A percentile compares a stretch with the other conserved stretches of the same genome.
phyloP scores from a whole-genome alignment of 2,113 vertebrate genomes.

The Cyrtonyx montezumae region DNA sequence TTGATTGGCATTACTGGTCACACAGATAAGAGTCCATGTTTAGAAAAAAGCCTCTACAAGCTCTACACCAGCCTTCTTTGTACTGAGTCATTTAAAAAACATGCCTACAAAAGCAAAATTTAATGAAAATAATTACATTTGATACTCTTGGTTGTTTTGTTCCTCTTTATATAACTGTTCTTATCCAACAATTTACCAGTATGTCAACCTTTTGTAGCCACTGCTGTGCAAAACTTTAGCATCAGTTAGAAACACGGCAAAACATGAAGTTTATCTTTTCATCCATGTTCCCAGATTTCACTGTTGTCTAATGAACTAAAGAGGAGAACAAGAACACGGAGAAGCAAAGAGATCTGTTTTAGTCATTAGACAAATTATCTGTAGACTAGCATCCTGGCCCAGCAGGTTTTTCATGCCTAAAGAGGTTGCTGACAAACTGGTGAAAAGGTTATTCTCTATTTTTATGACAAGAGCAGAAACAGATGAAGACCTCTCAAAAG shows the following conservation, averaged over 20 bases:
- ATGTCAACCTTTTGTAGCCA: background rate
- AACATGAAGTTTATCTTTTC: background rate
- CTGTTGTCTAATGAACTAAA: background rate
- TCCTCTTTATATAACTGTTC: background rate
- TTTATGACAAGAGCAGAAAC: background rate
- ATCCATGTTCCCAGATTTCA: background rate
- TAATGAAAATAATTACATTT: background rate
- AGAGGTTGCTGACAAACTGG: background rate
- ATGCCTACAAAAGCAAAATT: background rate
- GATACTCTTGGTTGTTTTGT: accelerated
- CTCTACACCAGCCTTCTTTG: background rate
- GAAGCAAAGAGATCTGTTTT: background rate
- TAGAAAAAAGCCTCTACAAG: background rate
- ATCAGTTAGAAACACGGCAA: background rate
- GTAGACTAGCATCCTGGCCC: background rate
- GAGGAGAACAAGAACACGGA: background rate
- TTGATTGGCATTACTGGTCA: background rate
- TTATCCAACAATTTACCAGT: background rate
- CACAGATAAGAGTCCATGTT: background rate
- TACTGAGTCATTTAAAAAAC: background rate
- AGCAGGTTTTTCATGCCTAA: background rate
- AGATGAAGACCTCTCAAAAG: background rate
- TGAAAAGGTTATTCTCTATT: background rate
- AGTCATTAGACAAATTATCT: background rate
- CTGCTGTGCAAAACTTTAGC: background rate